Conservation (phyloP, 2,113 vertebrate genomes). For the Ceuthmochares aereus region DNA sequence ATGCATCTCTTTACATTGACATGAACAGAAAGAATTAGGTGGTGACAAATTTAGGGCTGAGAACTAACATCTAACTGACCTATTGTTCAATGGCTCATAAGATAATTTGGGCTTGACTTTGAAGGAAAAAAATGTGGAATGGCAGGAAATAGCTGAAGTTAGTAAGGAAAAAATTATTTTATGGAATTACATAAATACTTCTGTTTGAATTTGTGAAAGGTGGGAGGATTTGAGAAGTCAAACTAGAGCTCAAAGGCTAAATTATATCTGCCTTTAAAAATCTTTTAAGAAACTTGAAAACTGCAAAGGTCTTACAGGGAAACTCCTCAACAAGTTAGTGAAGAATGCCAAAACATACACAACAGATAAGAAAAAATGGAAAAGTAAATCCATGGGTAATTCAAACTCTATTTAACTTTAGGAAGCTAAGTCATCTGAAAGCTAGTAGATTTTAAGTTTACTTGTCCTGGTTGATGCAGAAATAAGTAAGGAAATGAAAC, state of each 20-base stretch:
- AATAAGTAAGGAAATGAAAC: neutral
- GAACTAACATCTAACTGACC: neutral
- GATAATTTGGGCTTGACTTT: rapidly evolving
- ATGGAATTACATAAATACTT: neutral
- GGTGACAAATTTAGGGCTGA: neutral
- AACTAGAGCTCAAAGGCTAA: neutral
- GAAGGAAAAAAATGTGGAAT: neutral
- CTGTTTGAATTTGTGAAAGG: neutral
- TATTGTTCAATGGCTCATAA: neutral
- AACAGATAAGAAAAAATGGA: neutral
- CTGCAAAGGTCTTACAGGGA: neutral
- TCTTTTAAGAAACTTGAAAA: neutral
- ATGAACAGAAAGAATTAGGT: neutral
- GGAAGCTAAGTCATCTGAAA: neutral
- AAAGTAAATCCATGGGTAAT: neutral
- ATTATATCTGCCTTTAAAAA: neutral
- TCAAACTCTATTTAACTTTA: neutral
- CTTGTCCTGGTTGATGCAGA: neutral
- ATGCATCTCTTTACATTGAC: neutral
- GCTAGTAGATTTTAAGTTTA: neutral
- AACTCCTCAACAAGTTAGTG: neutral
- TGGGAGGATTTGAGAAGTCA: neutral
- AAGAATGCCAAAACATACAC: neutral
- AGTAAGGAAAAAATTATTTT: neutral
- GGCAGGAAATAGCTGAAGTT: neutral